Evolutionary conservation across 2,113 vertebrate genomes (phyloP), one percentile per base, ranked within the genome.

Genomic region (Podarcis cretensis): DNA sequence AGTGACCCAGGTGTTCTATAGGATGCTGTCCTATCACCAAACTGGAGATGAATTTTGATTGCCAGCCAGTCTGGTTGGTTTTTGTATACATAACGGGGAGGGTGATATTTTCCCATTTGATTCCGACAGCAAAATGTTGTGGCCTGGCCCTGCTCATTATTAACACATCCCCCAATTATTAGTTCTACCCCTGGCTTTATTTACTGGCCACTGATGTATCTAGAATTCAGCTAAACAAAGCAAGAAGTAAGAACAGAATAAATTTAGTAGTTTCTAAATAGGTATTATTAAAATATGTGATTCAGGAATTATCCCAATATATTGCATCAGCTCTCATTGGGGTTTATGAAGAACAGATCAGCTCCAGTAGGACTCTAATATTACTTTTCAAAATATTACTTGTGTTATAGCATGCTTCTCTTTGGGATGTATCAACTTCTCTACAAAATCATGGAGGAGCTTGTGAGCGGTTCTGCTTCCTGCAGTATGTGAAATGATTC

Each of bases 401-500:
- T 90, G 43, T 25, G 74, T 81, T 43, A 83, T 48, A 30, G 73
- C 7, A 77, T 63, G 27, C 4, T 82, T 90, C 20, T 43, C 1
- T 80, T 54, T 20, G 68, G n/a, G 5, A 13, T 1, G 87, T 87
- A 77, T 91, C 30, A 84, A 0, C 40, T 71, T n/a, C 81, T 3
- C 5, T 59, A 23, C 5, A 86, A 66, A 83, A 92, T 23, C 13
- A 37, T 69, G 81, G 5, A 43, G 21, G 18, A 48, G 0, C 27
- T 30, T 69, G 6, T 35, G 88, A 88, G 76, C 1, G 0, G 0
- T 2, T n/a, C 2, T 37, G 6, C 84, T 80, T 89, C 83, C 40
- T 71, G 43, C 54, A 23, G 1, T 79, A 0, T 25, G 84, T 83
- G 27, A 90, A 90, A 90, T 1, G 87, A 68, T 88, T 90, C n/a